Conservation (phyloP, 2,113 vertebrate genomes). For the Cyphomyrus discorhynchus region DNA sequence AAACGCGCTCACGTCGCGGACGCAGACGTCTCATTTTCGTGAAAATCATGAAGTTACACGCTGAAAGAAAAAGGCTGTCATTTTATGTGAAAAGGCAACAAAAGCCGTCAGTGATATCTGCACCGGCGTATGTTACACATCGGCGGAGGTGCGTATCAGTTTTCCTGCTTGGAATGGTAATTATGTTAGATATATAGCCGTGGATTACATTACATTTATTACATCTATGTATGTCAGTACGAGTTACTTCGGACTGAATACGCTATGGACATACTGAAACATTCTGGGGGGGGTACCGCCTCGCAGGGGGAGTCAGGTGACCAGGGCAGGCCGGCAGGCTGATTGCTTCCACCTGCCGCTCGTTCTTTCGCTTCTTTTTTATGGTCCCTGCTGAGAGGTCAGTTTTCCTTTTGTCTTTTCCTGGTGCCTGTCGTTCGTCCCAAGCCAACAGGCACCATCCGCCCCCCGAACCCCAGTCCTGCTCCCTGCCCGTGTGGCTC, state of each 20-base stretch:
- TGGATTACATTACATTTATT: not conserved
- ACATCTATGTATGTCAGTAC: not conserved
- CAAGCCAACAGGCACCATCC: not conserved
- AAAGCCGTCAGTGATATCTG: not conserved
- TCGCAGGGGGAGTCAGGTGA: not conserved
- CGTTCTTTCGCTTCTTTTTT: not conserved
- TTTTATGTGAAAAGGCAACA: not conserved
- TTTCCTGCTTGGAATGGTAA: not conserved
- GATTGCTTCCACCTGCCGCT: not conserved
- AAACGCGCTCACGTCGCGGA: conserved; percentile 68
- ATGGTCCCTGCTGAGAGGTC: not conserved
- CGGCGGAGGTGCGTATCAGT: not conserved
- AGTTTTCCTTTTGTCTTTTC: not conserved
- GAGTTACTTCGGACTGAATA: not conserved
- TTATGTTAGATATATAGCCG: not conserved
- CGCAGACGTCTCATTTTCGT: conserved; percentile 57
- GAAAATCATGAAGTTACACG: conserved; percentile 16
- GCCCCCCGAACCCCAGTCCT: not conserved
- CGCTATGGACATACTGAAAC: not conserved
- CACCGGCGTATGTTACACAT: not conserved
- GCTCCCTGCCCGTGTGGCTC: not conserved
- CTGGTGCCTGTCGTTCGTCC: not conserved
- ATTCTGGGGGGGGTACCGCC: not conserved
- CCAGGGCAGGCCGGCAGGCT: not conserved
- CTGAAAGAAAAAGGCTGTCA: not conserved